A percentile compares a stretch with the other conserved stretches of the same genome.
phyloP scores from a whole-genome alignment of 2,888 invertebrate species.

The Harmothoe impar region DNA sequence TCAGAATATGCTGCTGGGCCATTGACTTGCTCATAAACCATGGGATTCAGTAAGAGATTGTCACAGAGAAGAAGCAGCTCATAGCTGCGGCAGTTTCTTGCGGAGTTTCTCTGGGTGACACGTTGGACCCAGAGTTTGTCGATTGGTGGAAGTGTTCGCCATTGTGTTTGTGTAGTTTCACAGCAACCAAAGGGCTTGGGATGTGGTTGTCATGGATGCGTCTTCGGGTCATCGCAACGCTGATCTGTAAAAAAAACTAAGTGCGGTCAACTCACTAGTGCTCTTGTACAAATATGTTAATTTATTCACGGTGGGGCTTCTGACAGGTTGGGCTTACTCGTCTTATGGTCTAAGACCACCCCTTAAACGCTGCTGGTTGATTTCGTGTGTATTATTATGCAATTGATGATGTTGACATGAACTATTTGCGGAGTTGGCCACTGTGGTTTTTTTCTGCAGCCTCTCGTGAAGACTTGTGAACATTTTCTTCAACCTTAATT shows the following conservation, averaged over 20 bases:
- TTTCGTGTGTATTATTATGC: slow-evolving; percentile 53
- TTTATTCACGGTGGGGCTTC: slow-evolving; percentile 55
- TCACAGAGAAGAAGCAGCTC: slow-evolving; percentile 11
- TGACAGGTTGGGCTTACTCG: slow-evolving; percentile 47
- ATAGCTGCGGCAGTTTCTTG: not conserved
- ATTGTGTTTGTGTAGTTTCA: slow-evolving; percentile 59
- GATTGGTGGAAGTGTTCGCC: slow-evolving; percentile 4
- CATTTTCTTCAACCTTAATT: slow-evolving; percentile 49
- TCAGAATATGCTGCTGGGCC: not conserved
- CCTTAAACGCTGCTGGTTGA: slow-evolving; percentile 45
- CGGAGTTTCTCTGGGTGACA: slow-evolving; percentile 68
- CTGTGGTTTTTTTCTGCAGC: slow-evolving; percentile 52
- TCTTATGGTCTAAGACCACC: slow-evolving; percentile 19
- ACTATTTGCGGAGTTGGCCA: slow-evolving; percentile 28
- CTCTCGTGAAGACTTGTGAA: slow-evolving; percentile 49
- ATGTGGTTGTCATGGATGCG: slow-evolving; percentile 41
- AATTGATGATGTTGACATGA: slow-evolving; percentile 61
- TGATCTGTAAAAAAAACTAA: slow-evolving; percentile 24
- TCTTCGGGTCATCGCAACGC: slow-evolving; percentile 3
- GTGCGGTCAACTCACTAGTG: slow-evolving; percentile 52
- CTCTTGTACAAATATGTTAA: slow-evolving; percentile 61
- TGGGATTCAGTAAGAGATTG: slow-evolving; percentile 10
- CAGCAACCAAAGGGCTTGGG: slow-evolving; percentile 25
- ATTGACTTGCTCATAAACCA: slow-evolving; percentile 2
- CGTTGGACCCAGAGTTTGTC: slow-evolving; percentile 69